Conservation (phyloP, 2,888 invertebrate genomes). For the Epinotia demarniana region DNA sequence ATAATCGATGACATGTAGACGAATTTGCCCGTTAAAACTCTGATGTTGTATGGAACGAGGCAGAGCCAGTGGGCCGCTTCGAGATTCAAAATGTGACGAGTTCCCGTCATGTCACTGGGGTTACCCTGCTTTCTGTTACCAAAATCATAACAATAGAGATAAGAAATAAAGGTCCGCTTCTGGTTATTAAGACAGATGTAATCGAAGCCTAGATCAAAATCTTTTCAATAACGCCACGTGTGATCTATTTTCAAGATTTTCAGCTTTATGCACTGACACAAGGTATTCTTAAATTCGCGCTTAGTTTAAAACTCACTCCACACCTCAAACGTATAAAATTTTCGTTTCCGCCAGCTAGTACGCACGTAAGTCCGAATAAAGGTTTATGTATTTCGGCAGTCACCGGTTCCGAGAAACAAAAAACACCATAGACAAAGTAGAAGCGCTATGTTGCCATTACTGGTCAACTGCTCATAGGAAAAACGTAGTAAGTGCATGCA, state of each 20-base stretch:
- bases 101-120: neutral
- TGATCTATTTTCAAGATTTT: neutral
- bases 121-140: neutral
- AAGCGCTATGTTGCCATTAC: conserved; percentile 17
- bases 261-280: neutral
- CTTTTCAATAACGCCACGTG: neutral
- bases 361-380: conserved; percentile 63
- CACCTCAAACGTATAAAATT: conserved; percentile 55
- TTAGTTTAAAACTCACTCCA: conserved; percentile 47
- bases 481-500: neutral
- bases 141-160: neutral
- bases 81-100: neutral
- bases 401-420: conserved; percentile 49
- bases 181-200: no score
- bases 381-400: conserved; percentile 81
- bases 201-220: neutral
- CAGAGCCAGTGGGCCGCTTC: no score
- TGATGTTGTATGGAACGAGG: no score
- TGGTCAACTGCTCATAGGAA: neutral
- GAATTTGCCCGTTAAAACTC: no score
- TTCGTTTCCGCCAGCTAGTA: conserved; percentile 70
- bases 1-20: no score
- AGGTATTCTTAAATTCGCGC: neutral
- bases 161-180: neutral
- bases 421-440: conserved; percentile 42